phyloP scores from a whole-genome alignment of 2,888 invertebrate species.

The Thera obeliscata region DNA sequence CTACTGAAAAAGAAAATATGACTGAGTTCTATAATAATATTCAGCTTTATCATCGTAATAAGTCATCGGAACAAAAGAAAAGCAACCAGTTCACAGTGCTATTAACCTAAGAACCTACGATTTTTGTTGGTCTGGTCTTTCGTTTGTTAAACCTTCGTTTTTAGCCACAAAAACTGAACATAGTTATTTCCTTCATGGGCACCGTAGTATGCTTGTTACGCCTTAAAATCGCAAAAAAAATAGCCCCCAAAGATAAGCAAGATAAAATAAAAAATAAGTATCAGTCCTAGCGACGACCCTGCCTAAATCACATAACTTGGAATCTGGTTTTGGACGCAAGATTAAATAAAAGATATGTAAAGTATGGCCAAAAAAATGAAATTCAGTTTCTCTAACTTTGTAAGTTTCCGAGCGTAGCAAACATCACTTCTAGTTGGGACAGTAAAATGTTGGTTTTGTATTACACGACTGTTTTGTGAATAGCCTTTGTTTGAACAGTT shows the following conservation, averaged over 20 bases:
- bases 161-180: no score
- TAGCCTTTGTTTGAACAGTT: slow-evolving; percentile 32
- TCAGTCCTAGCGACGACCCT: slow-evolving; percentile 27
- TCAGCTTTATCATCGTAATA: no score
- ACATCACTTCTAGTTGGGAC: slow-evolving; percentile 33
- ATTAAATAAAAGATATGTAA: slow-evolving; percentile 56
- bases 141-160: no score
- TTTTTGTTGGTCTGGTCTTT: no score
- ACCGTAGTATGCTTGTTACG: no score
- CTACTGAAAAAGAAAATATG: slow-evolving; percentile 54
- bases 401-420: slow-evolving; percentile 33
- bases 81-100: no score
- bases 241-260: background rate
- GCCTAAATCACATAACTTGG: slow-evolving; percentile 55
- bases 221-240: background rate
- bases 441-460: slow-evolving; percentile 34
- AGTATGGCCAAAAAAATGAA: slow-evolving; percentile 40
- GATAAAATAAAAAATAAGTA: no score
- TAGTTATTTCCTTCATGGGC: no score
- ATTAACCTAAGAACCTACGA: no score
- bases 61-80: no score
- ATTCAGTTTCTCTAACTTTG: slow-evolving; percentile 29
- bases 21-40: background rate
- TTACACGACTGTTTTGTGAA: slow-evolving; percentile 33
- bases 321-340: slow-evolving; percentile 61